phyloP scores from a whole-genome alignment of 1,140 invertebrate species.

The Campodea augens region DNA sequence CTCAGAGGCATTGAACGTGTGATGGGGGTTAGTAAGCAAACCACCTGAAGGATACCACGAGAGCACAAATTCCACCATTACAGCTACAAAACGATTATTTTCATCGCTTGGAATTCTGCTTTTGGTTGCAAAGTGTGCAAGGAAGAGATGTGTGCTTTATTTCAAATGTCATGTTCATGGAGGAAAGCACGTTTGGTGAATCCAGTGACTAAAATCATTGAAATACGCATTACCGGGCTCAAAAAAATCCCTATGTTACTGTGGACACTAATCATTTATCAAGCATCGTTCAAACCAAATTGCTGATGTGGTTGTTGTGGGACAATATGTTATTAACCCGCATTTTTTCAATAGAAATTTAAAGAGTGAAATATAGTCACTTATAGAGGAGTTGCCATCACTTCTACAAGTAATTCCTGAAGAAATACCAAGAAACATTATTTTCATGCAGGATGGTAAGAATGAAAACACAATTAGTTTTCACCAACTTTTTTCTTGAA shows the following conservation, averaged over 20 bases:
- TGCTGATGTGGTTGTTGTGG: background rate
- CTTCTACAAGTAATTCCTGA: background rate
- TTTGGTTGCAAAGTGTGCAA: background rate
- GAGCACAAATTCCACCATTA: too few relatives aligned
- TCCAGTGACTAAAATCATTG: background rate
- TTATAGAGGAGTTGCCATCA: background rate
- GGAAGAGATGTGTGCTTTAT: background rate
- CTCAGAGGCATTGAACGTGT: too few relatives aligned
- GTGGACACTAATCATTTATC: background rate
- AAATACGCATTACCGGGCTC: background rate
- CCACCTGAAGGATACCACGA: too few relatives aligned
- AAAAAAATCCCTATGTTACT: background rate
- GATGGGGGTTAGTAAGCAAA: too few relatives aligned
- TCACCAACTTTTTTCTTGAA: too few relatives aligned
- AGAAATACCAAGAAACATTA: background rate
- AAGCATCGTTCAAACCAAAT: background rate
- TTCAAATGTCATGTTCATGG: background rate
- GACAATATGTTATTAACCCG: background rate
- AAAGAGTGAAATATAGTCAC: background rate
- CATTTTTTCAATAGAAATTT: background rate
- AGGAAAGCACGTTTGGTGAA: background rate
- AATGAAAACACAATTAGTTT: too few relatives aligned
- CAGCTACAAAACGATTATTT: too few relatives aligned
- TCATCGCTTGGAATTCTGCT: background rate
- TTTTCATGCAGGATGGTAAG: background rate